phyloP scores from a whole-genome alignment of 2,113 vertebrate genomes.

The Corythoichthys intestinalis region DNA sequence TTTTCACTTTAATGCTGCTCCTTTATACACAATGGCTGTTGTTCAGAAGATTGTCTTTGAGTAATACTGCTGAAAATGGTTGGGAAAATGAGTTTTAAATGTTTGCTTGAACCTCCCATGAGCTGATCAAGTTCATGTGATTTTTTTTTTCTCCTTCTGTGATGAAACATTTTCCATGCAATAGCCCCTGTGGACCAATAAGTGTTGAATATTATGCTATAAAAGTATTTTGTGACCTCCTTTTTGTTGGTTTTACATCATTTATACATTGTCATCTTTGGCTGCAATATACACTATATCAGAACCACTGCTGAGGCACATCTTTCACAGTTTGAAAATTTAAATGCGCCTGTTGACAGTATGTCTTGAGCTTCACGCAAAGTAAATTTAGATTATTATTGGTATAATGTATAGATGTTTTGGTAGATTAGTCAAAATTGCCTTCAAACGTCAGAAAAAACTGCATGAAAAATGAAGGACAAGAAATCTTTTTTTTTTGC shows the following conservation, averaged over 20 bases:
- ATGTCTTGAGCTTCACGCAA: too few relatives aligned
- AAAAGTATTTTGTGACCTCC: neutral
- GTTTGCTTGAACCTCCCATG: neutral
- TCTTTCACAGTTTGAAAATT: too few relatives aligned
- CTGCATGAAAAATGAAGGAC: neutral
- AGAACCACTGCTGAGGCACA: neutral
- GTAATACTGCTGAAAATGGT: neutral
- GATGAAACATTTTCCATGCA: neutral
- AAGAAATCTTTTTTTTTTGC: neutral
- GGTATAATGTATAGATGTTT: too few relatives aligned
- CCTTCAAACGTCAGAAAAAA: conserved; percentile 9
- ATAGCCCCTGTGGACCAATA: neutral
- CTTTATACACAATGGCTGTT: neutral
- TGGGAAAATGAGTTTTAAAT: neutral
- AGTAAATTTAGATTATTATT: too few relatives aligned
- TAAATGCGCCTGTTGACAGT: too few relatives aligned
- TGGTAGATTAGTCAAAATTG: too few relatives aligned
- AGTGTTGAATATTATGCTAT: neutral
- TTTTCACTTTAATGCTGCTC: neutral
- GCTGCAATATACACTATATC: neutral
- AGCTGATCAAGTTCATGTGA: neutral
- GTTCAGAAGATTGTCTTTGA: neutral
- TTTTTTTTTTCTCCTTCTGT: neutral
- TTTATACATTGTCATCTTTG: neutral
- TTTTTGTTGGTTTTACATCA: neutral